Evolutionary conservation across 2,113 vertebrate species (phyloP).

Genomic region (Haplotaxodon microlepis): DNA sequence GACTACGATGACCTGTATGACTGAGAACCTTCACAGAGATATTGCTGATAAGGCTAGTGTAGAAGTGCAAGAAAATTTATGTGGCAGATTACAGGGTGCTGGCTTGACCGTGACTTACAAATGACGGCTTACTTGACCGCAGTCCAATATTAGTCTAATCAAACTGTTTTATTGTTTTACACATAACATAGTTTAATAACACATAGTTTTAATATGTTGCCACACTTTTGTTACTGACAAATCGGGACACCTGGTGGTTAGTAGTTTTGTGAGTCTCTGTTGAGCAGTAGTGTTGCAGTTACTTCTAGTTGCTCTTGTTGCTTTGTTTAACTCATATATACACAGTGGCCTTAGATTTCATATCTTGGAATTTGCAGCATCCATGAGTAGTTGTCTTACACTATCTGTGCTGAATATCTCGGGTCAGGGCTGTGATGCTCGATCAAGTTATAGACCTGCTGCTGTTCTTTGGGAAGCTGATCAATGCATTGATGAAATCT

Average conservation of each 20-base stretch:
- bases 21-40: background rate
- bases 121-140: background rate
- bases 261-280: slow-evolving; percentile 41
- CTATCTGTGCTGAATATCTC: background rate
- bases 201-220: background rate
- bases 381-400: background rate
- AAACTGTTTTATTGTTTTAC: background rate
- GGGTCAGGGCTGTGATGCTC: background rate
- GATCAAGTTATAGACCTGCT: background rate
- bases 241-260: background rate
- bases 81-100: background rate
- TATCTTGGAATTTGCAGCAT: background rate
- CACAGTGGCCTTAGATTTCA: background rate
- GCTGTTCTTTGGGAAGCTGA: background rate
- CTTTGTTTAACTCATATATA: background rate
- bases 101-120: background rate
- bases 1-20: background rate
- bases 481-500: background rate
- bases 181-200: background rate
- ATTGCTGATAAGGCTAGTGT: background rate
- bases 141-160: background rate
- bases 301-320: background rate
- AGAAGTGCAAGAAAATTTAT: background rate
- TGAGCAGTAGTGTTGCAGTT: background rate
- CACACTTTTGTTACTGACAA: background rate